Conservation (phyloP, 1,140 invertebrate genomes). For the Diorhabda carinulata region DNA sequence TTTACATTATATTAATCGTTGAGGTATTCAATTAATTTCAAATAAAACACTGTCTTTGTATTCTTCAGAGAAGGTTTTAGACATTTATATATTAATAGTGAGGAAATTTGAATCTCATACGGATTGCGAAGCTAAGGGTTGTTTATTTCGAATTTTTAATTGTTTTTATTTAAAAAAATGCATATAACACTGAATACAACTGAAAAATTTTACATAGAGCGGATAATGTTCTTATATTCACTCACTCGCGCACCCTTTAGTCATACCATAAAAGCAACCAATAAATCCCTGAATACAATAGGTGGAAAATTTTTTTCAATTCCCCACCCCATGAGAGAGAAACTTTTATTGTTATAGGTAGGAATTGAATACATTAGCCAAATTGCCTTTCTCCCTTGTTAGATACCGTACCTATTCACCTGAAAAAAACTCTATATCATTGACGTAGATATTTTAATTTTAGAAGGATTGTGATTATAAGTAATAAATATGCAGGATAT, state of each 20-base stretch:
- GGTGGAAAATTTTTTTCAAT: neutral
- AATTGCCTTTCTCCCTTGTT: conserved; percentile 19
- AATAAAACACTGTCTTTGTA: no score
- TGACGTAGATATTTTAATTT: neutral
- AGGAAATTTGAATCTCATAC: no score
- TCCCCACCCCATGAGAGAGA: neutral
- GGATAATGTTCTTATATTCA: neutral
- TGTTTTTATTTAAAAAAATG: no score
- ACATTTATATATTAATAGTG: no score
- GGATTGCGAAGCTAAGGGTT: no score
- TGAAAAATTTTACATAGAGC: neutral
- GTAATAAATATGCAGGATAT: no score
- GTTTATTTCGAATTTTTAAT: no score
- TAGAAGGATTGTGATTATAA: no score
- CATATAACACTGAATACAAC: no score
- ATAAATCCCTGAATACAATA: neutral
- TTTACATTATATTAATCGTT: no score
- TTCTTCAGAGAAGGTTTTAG: no score
- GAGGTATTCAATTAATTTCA: no score
- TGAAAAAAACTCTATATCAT: conserved; percentile 1
- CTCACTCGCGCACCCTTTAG: neutral
- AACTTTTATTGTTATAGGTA: conserved; percentile 22
- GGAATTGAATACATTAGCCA: conserved; percentile 22
- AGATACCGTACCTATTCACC: conserved; percentile 11
- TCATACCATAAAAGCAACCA: neutral